A percentile compares a stretch with the other conserved stretches of the same genome.
phyloP scores from a whole-genome alignment of 1,140 invertebrate genomes.

The Lucilia cuprina region DNA sequence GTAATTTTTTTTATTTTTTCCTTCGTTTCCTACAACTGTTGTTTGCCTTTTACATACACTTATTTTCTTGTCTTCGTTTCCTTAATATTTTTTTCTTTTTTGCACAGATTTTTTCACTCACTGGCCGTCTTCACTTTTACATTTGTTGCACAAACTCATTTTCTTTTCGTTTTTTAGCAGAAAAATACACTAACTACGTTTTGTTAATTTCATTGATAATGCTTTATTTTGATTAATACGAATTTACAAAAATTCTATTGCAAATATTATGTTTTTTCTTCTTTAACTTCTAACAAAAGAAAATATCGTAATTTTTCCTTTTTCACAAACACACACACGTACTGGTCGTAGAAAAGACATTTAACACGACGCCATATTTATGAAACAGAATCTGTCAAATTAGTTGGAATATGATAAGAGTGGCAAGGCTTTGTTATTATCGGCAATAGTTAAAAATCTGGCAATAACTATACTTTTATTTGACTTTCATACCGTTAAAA shows the following conservation, averaged over 20 bases:
- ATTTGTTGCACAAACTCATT: slow-evolving; percentile 40
- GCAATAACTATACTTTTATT: too few relatives aligned
- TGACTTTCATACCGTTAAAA: too few relatives aligned
- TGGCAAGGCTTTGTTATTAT: too few relatives aligned
- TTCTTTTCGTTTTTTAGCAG: slow-evolving; percentile 15
- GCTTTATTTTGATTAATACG: neutral
- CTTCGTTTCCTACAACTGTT: slow-evolving; percentile 15
- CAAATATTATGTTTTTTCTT: slow-evolving; percentile 19
- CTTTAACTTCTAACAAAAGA: slow-evolving; percentile 33
- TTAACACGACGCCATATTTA: slow-evolving; percentile 27
- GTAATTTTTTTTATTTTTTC: slow-evolving; percentile 23
- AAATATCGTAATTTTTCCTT: slow-evolving; percentile 34
- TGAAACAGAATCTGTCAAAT: too few relatives aligned
- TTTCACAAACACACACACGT: slow-evolving; percentile 20
- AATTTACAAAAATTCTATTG: slow-evolving; percentile 24
- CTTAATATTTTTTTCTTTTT: slow-evolving; percentile 46
- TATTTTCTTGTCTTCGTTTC: slow-evolving; percentile 39
- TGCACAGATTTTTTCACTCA: slow-evolving; percentile 29
- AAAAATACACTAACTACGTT: slow-evolving; percentile 18
- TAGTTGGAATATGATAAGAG: too few relatives aligned
- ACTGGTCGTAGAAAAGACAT: slow-evolving; percentile 12
- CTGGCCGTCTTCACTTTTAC: slow-evolving; percentile 24
- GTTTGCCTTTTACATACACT: slow-evolving; percentile 10
- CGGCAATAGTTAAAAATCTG: too few relatives aligned
- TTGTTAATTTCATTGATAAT: neutral